Evolutionary conservation across 2,113 vertebrate genomes (phyloP), one percentile per base, ranked within the genome.

Genomic region (Eolophus roseicapilla): DNA sequence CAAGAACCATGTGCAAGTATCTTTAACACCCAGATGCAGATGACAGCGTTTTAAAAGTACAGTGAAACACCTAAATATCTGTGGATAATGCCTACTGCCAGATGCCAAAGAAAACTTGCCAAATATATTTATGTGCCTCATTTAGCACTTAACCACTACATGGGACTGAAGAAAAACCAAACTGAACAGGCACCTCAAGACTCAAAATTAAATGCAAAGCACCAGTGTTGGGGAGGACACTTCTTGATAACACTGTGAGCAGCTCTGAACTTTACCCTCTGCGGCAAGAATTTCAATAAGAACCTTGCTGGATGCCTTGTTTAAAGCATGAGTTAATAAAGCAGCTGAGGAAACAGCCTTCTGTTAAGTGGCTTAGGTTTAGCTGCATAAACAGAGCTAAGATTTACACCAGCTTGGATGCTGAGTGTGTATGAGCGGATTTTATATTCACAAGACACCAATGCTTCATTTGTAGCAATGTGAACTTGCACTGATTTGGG

Each of bases 281-380:
- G 7, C 53, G 49, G 41, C 46, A 89, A 75, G 70, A 75, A 49
- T 41, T 73, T 82, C 44, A 86, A 0, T 43, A 69, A 70, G 11
- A 89, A 59, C 28, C 62, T 82, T 76, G 55, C 57, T 37, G 29
- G 52, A 44, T 60, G 33, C 44, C 65, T 81, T 71, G 57, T 41
- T 28, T 89, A 52, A 87, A 92, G 62, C 10, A 37, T 28, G 35
- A 88, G 27, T 80, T 84, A 86, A 84, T 3, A 67, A 23, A 75
- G 50, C 46, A 93, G 68, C 68, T 70, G 62, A 91, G 73, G 83
- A 91, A 93, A 67, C 18, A 95, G 81, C 89, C 89, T 86, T 64
- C 78, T 81, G 68, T 3, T 92, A 95, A 94, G 79, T 86, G 74
- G 57, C 62, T 95, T 93, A 84, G 55, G 9, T 71, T 16, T 44